phyloP scores from a whole-genome alignment of 1,140 invertebrate species.

The Cydia strobilella region DNA sequence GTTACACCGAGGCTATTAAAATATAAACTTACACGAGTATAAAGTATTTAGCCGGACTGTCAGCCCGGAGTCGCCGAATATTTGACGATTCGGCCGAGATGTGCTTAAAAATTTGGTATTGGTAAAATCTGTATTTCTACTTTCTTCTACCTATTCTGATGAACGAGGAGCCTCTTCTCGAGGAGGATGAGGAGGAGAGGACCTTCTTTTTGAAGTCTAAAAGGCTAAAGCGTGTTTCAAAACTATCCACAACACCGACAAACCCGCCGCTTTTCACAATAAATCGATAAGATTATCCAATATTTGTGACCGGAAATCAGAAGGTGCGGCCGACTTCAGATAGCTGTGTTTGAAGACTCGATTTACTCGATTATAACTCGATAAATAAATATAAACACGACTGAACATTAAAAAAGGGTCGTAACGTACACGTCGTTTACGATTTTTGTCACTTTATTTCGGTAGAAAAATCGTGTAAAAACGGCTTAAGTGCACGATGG shows the following conservation, averaged over 20 bases:
- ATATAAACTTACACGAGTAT: too few species aligned
- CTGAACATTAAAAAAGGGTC: neutral
- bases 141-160: too few species aligned
- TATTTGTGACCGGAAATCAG: slow-evolving; percentile 28
- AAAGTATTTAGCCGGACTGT: too few species aligned
- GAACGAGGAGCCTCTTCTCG: too few species aligned
- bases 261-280: slow-evolving; percentile 17
- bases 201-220: too few species aligned
- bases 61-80: too few species aligned
- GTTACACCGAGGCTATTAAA: too few species aligned
- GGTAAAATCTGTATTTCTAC: too few species aligned
- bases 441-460: neutral
- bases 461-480: neutral
- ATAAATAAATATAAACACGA: slow-evolving; percentile 12
- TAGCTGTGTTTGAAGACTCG: slow-evolving; percentile 2
- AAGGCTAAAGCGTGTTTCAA: neutral
- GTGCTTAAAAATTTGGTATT: too few species aligned
- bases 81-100: too few species aligned
- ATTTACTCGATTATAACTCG: slow-evolving; percentile 8
- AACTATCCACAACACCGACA: neutral
- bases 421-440: neutral
- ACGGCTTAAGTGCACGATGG: neutral
- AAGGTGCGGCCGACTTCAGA: slow-evolving; percentile 17
- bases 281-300: slow-evolving; percentile 24
- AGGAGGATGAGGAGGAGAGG: too few species aligned